phyloP scores from a whole-genome alignment of 2,888 invertebrate species.

The Meiosimyza platycephala region DNA sequence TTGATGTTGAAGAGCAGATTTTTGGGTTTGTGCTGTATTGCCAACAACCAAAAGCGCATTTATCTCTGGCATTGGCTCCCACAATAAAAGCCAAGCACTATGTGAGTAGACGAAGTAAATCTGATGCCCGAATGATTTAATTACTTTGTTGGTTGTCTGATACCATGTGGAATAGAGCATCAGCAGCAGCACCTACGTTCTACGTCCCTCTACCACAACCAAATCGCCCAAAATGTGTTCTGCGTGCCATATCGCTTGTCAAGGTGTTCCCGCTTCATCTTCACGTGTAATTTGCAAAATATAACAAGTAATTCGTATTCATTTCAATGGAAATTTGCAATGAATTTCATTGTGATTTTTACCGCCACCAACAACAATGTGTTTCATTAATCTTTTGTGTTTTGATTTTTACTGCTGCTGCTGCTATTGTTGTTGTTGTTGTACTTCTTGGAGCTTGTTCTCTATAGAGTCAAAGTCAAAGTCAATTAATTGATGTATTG shows the following conservation, averaged over 20 bases:
- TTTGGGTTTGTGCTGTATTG: too few relatives aligned
- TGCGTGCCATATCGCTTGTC: background rate
- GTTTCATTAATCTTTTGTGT: slow-evolving; percentile 48
- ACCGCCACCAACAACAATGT: slow-evolving; percentile 39
- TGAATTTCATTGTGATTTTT: slow-evolving; percentile 36
- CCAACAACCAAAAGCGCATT: background rate
- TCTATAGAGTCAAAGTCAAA: background rate
- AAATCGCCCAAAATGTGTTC: background rate
- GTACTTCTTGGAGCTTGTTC: too few relatives aligned
- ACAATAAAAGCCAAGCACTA: background rate
- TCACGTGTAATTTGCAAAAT: slow-evolving; percentile 11
- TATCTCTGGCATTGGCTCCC: background rate
- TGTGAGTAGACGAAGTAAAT: background rate
- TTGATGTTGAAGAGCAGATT: too few relatives aligned
- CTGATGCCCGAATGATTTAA: slow-evolving; percentile 17
- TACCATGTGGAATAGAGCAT: too few relatives aligned
- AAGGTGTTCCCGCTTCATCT: slow-evolving; percentile 14
- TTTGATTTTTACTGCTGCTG: background rate
- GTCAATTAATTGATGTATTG: slow-evolving; percentile 15
- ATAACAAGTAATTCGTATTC: slow-evolving; percentile 25
- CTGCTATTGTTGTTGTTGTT: background rate
- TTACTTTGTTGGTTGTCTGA: slow-evolving; percentile 31
- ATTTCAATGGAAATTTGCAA: slow-evolving; percentile 33
- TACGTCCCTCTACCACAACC: background rate
- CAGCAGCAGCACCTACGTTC: background rate